phyloP scores from a whole-genome alignment of 2,113 vertebrate genomes.

The Thymallus thymallus region DNA sequence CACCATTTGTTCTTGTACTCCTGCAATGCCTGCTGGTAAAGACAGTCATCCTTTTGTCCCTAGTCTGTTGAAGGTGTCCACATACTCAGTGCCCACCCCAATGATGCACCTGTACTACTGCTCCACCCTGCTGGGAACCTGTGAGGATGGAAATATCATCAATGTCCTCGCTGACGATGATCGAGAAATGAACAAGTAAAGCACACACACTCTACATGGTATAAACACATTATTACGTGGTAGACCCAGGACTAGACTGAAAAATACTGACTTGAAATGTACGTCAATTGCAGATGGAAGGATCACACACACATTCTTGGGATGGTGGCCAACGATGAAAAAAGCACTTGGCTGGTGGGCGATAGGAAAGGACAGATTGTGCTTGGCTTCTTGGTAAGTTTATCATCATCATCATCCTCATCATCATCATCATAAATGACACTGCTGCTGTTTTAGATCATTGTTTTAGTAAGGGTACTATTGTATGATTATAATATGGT shows the following conservation, averaged over 20 bases:
- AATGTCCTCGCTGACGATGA: rapidly evolving
- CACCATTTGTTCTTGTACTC: not conserved
- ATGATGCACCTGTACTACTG: conserved; percentile 48
- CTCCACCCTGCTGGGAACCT: conserved; percentile 42
- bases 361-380: rapidly evolving
- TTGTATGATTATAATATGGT: not conserved
- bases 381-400: conserved; percentile 63
- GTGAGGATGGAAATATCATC: rapidly evolving
- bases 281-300: conserved; percentile 27
- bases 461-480: not conserved
- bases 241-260: not conserved
- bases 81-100: not conserved
- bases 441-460: no score
- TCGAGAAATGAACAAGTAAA: rapidly evolving
- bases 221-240: not conserved
- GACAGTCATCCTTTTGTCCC: not conserved
- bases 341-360: conserved; percentile 66
- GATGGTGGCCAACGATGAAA: conserved; percentile 45
- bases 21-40: not conserved
- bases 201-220: not conserved
- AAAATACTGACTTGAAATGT: not conserved
- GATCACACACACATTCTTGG: rapidly evolving
- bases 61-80: conserved; percentile 57
- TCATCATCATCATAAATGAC: not conserved
- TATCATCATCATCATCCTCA: not conserved